Percentiles rank a stretch among this genome's conserved stretches.
Evolutionary conservation across 35 echinoderm and acorn worm species (phyloP).

Genomic region (Heliocidaris tuberculata): DNA sequence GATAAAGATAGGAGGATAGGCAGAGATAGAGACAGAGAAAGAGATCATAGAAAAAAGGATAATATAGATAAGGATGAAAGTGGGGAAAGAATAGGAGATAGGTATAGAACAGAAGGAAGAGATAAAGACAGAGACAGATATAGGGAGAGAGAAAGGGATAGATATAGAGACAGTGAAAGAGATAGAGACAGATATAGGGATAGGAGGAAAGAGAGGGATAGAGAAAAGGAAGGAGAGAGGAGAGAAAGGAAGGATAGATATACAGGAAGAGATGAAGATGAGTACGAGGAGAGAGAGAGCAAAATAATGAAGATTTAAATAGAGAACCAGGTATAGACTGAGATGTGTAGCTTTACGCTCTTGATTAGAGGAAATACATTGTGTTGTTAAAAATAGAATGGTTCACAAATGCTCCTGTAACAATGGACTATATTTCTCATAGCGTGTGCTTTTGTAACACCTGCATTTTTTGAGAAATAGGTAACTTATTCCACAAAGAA

Average conservation of each 20-base stretch:
- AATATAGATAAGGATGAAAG: not conserved
- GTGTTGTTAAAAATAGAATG: too few species aligned
- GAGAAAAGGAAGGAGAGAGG: conserved; percentile 20
- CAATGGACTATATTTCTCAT: too few species aligned
- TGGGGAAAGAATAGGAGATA: not conserved
- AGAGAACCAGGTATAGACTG: not conserved
- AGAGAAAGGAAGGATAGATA: not conserved
- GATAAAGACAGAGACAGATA: not conserved
- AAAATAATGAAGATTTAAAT: not conserved
- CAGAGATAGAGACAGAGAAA: conserved; percentile 22
- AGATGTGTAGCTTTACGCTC: not conserved
- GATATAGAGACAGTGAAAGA: not conserved
- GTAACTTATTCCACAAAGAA: too few species aligned
- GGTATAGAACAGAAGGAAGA: not conserved
- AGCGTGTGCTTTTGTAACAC: too few species aligned
- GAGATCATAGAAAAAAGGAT: not conserved
- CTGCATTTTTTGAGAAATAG: too few species aligned
- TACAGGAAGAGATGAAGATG: not conserved
- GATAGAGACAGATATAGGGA: not conserved
- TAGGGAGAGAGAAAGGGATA: not conserved
- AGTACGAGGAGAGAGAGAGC: not conserved
- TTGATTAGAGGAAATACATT: too few species aligned
- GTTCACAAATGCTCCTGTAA: too few species aligned
- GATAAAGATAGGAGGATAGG: not conserved
- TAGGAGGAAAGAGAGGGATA: conserved; percentile 42